Evolutionary conservation across 2,113 vertebrate species (phyloP), one percentile per base, ranked within the genome.

Genomic region (Erythrolamprus reginae): DNA sequence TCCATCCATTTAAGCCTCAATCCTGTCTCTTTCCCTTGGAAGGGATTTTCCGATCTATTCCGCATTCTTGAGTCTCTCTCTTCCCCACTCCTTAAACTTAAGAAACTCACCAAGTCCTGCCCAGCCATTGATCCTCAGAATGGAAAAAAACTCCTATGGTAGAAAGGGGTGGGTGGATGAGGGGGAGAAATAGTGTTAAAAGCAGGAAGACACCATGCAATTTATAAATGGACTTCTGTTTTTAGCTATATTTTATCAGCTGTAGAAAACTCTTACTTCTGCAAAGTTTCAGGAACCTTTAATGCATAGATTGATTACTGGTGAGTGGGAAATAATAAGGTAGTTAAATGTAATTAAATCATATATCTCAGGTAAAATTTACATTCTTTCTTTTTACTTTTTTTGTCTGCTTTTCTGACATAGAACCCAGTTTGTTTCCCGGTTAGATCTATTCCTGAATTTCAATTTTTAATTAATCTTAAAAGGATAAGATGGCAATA

Each of bases 211-310:
- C 47, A 85, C 5, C 13, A 17, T 52, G n/a, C n/a, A 70, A 91
- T 88, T 95, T 93, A 90, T 93, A 95, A 95, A 92, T 94, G 91
- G 94, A 90, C 93, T 92, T 91, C 89, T 51, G n/a, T 65, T 93
- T 95, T 92, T 95, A 92, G 91, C 91, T 95, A 33, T 94, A 95
- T 94, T 93, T 94, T 93, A 92, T 91, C 93, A 84, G 89, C 47
- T 6, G 85, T 90, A 90, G 51, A 6, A 92, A 70, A 92, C 55
- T 42, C 38, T 89, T 92, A 26, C 58, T 87, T 93, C 90, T 89
- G 82, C 92, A 90, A 94, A 93, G 90, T 93, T 92, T 1, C 85
- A 90, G 86, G 61, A 92, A 89, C 89, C 83, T 93, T 90, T 93
- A 87, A 85, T 92, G 91, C 91, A n/a, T 53, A 47, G 92, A 77